Evolutionary conservation across 2,113 vertebrate species (phyloP).

Genomic region (Menura novaehollandiae): DNA sequence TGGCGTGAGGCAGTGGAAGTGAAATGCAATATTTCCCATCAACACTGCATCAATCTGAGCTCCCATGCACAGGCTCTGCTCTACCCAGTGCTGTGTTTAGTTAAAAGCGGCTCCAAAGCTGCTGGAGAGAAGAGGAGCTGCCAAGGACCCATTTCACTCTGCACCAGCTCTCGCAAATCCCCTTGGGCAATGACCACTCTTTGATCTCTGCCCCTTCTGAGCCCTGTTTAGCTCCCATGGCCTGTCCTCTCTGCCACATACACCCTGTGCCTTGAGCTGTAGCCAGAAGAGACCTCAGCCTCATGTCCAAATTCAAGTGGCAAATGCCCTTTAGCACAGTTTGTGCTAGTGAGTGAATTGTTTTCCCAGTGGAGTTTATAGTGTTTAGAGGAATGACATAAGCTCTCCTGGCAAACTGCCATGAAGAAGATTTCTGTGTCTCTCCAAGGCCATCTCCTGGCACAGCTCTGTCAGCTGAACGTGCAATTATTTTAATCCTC

Average conservation of each 20-base stretch:
- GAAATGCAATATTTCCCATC: not conserved
- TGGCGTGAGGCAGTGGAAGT: not conserved
- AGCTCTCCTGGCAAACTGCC: not conserved
- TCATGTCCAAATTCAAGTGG: not conserved
- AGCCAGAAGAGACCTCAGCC: not conserved
- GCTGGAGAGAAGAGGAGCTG: not conserved
- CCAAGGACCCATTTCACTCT: not conserved
- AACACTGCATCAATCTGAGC: not conserved
- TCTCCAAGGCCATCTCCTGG: not conserved
- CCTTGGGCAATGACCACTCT: not conserved
- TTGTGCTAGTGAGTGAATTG: not conserved
- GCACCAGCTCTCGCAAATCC: fast-evolving
- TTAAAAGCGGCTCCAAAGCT: not conserved
- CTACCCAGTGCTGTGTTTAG: not conserved
- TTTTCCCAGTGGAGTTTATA: not conserved
- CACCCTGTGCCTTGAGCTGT: not conserved
- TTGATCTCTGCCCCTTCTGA: not conserved
- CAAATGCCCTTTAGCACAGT: not conserved
- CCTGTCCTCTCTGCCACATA: not conserved
- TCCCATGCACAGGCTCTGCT: not conserved
- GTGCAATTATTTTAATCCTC: not conserved
- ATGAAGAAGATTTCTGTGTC: not conserved
- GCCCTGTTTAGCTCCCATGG: not conserved
- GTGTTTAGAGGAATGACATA: not conserved
- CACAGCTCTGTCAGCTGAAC: not conserved